Conservation (phyloP, 2,113 vertebrate species). For the Daubentonia madagascariensis region DNA sequence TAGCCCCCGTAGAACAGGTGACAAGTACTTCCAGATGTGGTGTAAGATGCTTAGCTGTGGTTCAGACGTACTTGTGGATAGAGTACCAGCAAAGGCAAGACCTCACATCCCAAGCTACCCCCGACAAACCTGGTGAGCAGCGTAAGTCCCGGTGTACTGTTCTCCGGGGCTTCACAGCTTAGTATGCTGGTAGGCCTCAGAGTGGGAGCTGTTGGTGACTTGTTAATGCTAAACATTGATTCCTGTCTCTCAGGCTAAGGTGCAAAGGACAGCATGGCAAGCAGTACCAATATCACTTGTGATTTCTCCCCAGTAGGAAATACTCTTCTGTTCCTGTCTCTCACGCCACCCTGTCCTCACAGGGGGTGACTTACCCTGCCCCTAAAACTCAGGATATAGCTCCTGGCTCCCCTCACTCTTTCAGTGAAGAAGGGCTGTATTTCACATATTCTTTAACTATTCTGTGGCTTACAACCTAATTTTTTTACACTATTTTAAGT, state of each 20-base stretch:
- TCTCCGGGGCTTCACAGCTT: not conserved
- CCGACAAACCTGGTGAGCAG: not conserved
- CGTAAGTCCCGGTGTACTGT: rapidly evolving
- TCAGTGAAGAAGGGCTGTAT: not conserved
- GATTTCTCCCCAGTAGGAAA: not conserved
- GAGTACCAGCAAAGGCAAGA: constrained; percentile 57
- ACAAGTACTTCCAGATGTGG: constrained; percentile 51
- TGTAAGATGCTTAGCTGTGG: constrained; percentile 72
- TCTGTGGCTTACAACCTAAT: not conserved
- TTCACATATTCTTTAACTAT: not conserved
- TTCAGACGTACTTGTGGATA: constrained; percentile 65
- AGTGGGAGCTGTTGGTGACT: not conserved
- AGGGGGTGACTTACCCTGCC: not conserved
- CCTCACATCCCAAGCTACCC: not conserved
- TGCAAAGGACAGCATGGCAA: not conserved
- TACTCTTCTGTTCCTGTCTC: not conserved
- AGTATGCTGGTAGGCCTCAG: not conserved
- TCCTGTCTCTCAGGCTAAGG: not conserved
- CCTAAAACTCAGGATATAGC: not conserved
- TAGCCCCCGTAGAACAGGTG: constrained; percentile 53
- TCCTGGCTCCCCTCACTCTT: not conserved
- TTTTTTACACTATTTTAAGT: not conserved
- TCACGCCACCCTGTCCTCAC: not conserved
- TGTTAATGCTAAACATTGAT: not conserved
- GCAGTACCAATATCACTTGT: not conserved